A percentile compares a stretch with the other conserved stretches of the same genome.
Conservation (phyloP, 2,797 vertebrate species). For the Hemitrygon akajei region DNA sequence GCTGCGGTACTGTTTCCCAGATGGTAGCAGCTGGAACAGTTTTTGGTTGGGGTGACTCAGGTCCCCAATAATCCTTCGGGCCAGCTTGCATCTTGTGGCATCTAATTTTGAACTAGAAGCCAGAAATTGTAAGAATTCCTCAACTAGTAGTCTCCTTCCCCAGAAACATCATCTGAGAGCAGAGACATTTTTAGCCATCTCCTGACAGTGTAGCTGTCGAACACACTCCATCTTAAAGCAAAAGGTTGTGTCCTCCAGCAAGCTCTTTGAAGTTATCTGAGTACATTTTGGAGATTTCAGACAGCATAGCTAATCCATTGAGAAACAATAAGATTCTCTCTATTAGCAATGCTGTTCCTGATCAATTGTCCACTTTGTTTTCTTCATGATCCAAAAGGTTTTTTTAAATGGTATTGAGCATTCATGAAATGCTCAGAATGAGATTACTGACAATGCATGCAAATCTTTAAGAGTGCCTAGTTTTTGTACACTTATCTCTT, state of each 20-base stretch:
- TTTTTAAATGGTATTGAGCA: neutral
- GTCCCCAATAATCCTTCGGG: too few species aligned
- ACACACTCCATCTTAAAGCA: constrained; percentile 6
- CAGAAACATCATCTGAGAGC: neutral
- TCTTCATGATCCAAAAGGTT: neutral
- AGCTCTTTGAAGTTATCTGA: neutral
- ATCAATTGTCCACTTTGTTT: neutral
- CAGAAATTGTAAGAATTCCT: constrained; percentile 15
- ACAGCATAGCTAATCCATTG: neutral
- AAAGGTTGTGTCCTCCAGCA: neutral
- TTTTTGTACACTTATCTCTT: neutral
- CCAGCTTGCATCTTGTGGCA: neutral
- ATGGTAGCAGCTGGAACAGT: too few species aligned
- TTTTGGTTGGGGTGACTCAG: too few species aligned
- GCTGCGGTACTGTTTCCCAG: too few species aligned
- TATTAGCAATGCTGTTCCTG: neutral
- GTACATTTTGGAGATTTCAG: neutral
- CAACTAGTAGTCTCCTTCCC: neutral
- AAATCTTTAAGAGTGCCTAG: neutral
- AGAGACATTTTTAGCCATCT: constrained; percentile 11
- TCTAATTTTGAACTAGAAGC: neutral
- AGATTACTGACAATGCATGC: neutral
- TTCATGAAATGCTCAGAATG: neutral
- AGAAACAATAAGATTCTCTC: neutral
- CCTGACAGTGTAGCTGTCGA: neutral